Evolutionary conservation across 2,888 invertebrate genomes (phyloP).

Genomic region (Neocrepidodera transversa): DNA sequence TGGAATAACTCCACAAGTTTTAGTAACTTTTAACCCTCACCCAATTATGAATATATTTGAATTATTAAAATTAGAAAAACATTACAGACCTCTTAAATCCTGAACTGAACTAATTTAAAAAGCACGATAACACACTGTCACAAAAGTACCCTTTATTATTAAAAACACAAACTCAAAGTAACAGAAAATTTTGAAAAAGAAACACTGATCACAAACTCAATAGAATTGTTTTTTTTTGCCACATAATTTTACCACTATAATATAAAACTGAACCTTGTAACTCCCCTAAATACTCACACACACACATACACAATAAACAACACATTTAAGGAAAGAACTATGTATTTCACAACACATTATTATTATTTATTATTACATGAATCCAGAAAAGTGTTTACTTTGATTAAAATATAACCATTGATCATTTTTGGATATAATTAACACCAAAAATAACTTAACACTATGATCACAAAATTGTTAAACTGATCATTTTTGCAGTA

Average conservation of each 20-base stretch:
- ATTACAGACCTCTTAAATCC: not conserved
- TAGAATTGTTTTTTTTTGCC: not conserved
- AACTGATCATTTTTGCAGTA: conserved; percentile 29
- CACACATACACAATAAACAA: conserved; percentile 33
- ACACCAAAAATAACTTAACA: conserved; percentile 43
- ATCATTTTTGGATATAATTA: conserved; percentile 20
- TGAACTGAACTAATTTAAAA: not conserved
- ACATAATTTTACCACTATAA: not conserved
- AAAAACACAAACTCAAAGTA: not conserved
- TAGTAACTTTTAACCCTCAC: no score
- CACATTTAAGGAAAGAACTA: conserved; percentile 44
- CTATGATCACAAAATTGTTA: conserved; percentile 46
- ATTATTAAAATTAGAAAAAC: no score
- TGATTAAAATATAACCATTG: conserved; percentile 37
- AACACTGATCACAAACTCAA: not conserved
- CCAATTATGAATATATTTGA: no score
- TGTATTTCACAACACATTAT: conserved; percentile 47
- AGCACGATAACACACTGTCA: not conserved
- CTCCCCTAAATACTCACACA: conserved; percentile 19
- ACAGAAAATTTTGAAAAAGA: not conserved
- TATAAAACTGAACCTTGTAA: no score
- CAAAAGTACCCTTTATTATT: not conserved
- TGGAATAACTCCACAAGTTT: no score
- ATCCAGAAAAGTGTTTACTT: conserved; percentile 32
- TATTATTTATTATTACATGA: conserved; percentile 33